Conservation (phyloP, 2,888 invertebrate genomes). For the Aplocera efformata region DNA sequence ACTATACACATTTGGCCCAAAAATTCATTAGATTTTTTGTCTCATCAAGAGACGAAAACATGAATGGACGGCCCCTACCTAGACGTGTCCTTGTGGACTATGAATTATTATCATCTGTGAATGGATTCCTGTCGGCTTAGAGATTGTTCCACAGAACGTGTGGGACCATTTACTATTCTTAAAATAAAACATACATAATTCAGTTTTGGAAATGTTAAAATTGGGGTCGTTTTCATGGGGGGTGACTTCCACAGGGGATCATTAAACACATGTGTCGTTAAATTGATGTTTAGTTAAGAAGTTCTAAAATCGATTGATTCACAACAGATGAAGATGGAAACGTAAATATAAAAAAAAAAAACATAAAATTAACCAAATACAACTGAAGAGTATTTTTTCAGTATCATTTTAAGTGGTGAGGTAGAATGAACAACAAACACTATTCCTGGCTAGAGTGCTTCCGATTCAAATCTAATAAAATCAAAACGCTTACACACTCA, state of each 20-base stretch:
- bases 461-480: no score
- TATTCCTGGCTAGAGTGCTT: no score
- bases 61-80: conserved; percentile 51
- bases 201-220: neutral
- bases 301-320: no score
- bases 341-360: no score
- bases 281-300: neutral
- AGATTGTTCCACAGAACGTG: conserved; percentile 24
- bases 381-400: no score
- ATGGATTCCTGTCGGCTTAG: conserved; percentile 40
- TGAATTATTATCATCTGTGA: conserved; percentile 57
- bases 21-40: conserved; percentile 50
- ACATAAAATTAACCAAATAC: no score
- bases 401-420: no score
- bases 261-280: conserved; percentile 5
- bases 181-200: conserved; percentile 1
- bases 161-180: conserved; percentile 2
- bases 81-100: conserved; percentile 49
- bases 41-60: conserved; percentile 40
- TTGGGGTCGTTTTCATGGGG: neutral
- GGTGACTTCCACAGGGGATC: conserved; percentile 4
- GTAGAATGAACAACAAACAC: no score
- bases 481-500: no score
- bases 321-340: no score
- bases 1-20: conserved; percentile 53